Base-by-base conservation (phyloP, 2,888 invertebrate genomes). In the Lepidonotus clava region DNA sequence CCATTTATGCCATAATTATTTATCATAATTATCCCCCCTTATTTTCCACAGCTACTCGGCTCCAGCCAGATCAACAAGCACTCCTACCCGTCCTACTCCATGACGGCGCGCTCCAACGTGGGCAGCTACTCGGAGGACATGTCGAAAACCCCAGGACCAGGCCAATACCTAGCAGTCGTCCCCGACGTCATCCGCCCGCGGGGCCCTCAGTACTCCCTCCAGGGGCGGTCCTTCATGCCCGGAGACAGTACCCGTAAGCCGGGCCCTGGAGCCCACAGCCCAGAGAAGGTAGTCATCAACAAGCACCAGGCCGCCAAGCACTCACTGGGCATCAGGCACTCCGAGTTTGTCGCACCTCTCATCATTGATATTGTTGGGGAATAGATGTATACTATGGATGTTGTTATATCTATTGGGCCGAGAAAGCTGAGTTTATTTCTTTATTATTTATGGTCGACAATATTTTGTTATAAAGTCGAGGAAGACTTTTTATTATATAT, bases 211-310 rank as follows among this genome's bases (percentile, higher is more conserved):
- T 98, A 97, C 93, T 97, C 97, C 40, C 97, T 98, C 92, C 96
- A 97, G 86, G 96, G 96, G 67, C 96, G 97, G 87, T 96, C 96
- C 91, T 96, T 96, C 91, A 93, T 96, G 85, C 97, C 97, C 0
- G 95, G 96, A 18, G 97, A 97, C 93, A 96, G 96, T 89, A 96
- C 96, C 76, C 95, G 95, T 91, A 96, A 96, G 93, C 97, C 97
- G 40, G 98, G 98, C 89, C 98, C 98, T 88, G 98, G 98, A 91
- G 97, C 97, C 89, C 97, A 98, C 94, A 97, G 96, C 89, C 98
- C 98, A 34, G 98, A 98, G 95, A 98, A 97, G 96, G 98, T 98
- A 95, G 89, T 88, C 80, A 87, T 90, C 66, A 86, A 90, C 85
- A 90, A 89, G 85, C 86, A 85, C 2, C 76, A 83, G 14, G 85